Conservation (phyloP, 1,140 invertebrate genomes). For the Eriocheir sinensis region DNA sequence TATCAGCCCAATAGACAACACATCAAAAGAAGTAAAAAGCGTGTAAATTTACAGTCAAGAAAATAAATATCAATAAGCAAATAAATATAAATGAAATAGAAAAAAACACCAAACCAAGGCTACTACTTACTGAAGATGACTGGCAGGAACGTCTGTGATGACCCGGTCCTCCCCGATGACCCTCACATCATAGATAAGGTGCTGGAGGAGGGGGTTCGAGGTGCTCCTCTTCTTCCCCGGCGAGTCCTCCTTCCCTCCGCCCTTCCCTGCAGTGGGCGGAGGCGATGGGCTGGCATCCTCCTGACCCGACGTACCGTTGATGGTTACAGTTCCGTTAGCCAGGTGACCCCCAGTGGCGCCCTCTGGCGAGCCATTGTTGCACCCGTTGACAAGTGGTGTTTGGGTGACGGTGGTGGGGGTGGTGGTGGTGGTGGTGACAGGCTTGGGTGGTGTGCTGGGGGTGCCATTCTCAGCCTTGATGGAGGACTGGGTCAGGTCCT, state of each 20-base stretch:
- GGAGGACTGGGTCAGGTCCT: neutral
- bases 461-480: constrained; percentile 42
- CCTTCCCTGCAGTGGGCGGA: neutral
- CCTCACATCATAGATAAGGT: constrained; percentile 58
- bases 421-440: neutral
- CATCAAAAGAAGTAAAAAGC: too few species aligned
- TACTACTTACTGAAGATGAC: constrained; percentile 56
- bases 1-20: too few species aligned
- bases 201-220: neutral
- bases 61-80: too few species aligned
- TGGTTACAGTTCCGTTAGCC: constrained; percentile 60
- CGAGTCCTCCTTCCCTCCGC: constrained; percentile 44
- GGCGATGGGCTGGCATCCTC: constrained; percentile 38
- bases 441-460: constrained; percentile 8
- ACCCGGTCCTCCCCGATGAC: constrained; percentile 63
- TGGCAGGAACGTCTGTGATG: constrained; percentile 64
- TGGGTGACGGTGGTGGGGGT: neutral
- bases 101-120: neutral
- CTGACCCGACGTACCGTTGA: constrained; percentile 19
- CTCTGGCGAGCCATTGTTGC: neutral
- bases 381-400: constrained; percentile 10
- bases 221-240: constrained; percentile 49
- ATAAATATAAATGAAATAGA: neutral
- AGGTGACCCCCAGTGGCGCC: neutral
- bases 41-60: too few species aligned